Evolutionary conservation across 2,113 vertebrate genomes (phyloP).

Genomic region (Hydropotes inermis): DNA sequence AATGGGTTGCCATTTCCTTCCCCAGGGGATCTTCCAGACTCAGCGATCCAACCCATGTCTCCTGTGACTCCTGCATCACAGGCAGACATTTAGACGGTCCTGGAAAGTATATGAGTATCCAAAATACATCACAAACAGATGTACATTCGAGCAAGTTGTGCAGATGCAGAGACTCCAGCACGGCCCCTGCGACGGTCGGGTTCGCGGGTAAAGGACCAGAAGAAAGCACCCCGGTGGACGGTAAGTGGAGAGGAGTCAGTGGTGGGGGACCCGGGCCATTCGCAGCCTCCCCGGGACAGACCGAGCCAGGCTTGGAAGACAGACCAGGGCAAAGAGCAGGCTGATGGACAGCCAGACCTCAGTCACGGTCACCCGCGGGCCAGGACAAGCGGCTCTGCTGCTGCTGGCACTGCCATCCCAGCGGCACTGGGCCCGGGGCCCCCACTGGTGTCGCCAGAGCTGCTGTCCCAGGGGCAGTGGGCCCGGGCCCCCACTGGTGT

Average conservation of each 20-base stretch:
- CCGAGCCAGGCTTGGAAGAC: background rate
- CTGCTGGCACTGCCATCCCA: accelerated
- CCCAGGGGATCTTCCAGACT: background rate
- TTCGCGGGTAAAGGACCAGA: background rate
- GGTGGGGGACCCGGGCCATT: no score
- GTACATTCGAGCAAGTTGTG: accelerated
- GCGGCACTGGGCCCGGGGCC: background rate
- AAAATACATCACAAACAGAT: background rate
- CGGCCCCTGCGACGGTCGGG: accelerated
- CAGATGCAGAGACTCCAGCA: accelerated
- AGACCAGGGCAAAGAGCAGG: background rate
- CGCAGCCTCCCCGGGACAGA: background rate
- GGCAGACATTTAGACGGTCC: background rate
- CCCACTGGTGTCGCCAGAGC: background rate
- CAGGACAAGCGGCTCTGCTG: accelerated
- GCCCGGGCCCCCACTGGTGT: background rate
- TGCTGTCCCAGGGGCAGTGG: background rate
- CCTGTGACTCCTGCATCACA: background rate
- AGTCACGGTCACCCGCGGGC: background rate
- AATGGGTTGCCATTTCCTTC: background rate
- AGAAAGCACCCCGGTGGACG: background rate
- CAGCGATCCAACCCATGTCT: background rate
- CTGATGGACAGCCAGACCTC: background rate
- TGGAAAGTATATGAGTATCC: background rate
- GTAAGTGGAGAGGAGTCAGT: background rate